phyloP scores from a whole-genome alignment of 2,888 invertebrate genomes.

The Nomada fabriciana region DNA sequence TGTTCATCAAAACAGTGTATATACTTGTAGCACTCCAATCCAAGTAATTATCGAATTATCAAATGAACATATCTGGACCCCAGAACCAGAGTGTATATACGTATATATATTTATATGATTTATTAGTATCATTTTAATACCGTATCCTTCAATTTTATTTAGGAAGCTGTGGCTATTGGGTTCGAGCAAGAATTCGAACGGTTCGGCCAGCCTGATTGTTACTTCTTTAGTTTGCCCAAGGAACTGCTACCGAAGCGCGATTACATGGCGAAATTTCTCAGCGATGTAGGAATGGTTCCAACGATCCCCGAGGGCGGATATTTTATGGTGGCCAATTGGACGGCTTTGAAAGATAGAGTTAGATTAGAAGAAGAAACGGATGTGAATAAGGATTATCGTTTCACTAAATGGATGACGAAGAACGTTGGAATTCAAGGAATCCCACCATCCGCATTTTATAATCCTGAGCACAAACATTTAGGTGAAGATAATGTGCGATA shows the following conservation, averaged over 20 bases:
- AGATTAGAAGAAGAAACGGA: conserved; percentile 90
- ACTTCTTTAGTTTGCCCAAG: conserved; percentile 90
- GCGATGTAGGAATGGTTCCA: conserved; percentile 94
- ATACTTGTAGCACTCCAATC: conserved; percentile 95
- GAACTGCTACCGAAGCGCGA: conserved; percentile 93
- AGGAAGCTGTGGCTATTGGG: conserved; percentile 96
- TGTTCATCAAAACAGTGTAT: conserved; percentile 97
- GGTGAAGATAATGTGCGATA: conserved; percentile 95
- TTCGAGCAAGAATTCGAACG: conserved; percentile 93
- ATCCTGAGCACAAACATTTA: conserved; percentile 90
- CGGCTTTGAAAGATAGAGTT: conserved; percentile 89
- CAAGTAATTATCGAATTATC: conserved; percentile 86
- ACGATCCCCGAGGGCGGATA: conserved; percentile 98
- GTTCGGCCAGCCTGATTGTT: conserved; percentile 91
- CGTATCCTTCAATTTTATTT: conserved; percentile 46
- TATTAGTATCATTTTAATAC: conserved; percentile 6
- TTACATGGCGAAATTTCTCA: conserved; percentile 90
- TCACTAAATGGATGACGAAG: conserved; percentile 98
- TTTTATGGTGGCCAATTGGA: conserved; percentile 98
- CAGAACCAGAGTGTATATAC: no score
- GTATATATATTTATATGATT: not conserved
- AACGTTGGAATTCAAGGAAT: conserved; percentile 97
- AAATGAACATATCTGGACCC: not conserved
- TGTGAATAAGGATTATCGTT: conserved; percentile 92
- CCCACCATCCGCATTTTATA: conserved; percentile 97